Conservation (phyloP, 2,888 invertebrate genomes). For the Stenurella melanura region DNA sequence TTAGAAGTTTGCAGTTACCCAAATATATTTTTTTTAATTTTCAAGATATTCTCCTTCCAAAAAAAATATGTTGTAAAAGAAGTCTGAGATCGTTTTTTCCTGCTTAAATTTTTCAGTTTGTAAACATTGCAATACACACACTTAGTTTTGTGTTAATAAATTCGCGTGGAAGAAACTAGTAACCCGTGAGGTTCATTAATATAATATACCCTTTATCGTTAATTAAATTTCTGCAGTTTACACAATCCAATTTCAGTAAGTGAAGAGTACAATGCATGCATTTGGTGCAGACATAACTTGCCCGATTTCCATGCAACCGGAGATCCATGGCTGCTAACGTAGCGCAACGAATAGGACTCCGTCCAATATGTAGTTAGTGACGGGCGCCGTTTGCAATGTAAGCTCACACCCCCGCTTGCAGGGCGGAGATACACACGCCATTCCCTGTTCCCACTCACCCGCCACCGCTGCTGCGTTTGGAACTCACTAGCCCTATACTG, state of each 20-base stretch:
- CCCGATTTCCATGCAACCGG: constrained; percentile 56
- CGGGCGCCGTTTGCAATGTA: constrained; percentile 58
- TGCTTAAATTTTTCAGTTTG: too few relatives aligned
- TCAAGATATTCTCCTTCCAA: too few relatives aligned
- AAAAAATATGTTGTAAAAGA: too few relatives aligned
- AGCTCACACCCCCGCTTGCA: constrained; percentile 52
- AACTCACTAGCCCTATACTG: constrained; percentile 48
- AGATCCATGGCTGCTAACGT: constrained; percentile 63
- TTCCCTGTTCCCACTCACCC: constrained; percentile 37
- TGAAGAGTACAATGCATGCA: constrained; percentile 40
- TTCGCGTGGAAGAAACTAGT: constrained; percentile 1
- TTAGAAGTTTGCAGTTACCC: too few relatives aligned
- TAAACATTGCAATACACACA: too few relatives aligned
- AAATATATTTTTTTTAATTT: too few relatives aligned
- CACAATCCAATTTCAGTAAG: constrained; percentile 51
- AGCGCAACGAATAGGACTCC: constrained; percentile 68
- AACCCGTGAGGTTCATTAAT: constrained; percentile 37
- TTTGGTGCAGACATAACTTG: constrained; percentile 30
- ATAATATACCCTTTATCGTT: constrained; percentile 44
- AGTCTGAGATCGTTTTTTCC: too few relatives aligned
- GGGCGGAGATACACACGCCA: constrained; percentile 56
- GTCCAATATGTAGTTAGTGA: constrained; percentile 69
- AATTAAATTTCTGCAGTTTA: constrained; percentile 48
- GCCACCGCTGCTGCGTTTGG: constrained; percentile 35
- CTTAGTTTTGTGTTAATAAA: constrained; percentile 19